phyloP scores from a whole-genome alignment of 2,113 vertebrate species.

The Upupa epops region DNA sequence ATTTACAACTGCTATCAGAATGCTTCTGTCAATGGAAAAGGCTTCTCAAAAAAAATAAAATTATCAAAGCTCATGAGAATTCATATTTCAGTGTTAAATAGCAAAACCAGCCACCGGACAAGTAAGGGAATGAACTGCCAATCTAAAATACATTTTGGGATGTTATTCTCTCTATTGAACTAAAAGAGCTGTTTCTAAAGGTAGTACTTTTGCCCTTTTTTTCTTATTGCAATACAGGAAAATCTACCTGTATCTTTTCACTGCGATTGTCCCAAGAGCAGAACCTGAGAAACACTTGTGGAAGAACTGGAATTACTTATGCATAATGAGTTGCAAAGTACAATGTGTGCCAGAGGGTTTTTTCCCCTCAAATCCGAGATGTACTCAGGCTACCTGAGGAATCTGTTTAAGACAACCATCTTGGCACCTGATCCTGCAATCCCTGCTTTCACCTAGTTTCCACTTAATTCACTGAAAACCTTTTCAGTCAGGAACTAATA shows the following conservation, averaged over 20 bases:
- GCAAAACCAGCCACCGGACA: neutral
- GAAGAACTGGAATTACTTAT: neutral
- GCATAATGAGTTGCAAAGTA: neutral
- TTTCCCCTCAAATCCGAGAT: neutral
- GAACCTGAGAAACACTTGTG: neutral
- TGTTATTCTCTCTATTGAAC: neutral
- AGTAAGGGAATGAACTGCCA: neutral
- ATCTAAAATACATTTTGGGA: neutral
- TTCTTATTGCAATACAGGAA: neutral
- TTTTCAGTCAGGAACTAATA: neutral
- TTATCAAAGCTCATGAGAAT: neutral
- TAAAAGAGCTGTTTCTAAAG: neutral
- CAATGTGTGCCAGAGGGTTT: too few species aligned
- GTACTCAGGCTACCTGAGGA: neutral
- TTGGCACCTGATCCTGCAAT: neutral
- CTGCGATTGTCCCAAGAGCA: rapidly evolving
- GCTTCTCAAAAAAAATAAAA: neutral
- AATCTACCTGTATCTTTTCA: neutral
- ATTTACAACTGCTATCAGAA: neutral
- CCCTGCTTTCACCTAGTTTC: neutral
- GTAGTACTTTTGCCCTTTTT: neutral
- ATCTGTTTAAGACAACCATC: neutral
- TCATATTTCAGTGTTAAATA: neutral
- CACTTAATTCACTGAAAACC: neutral
- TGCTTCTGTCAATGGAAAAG: neutral